Conservation (phyloP, 1,140 invertebrate genomes). For the Pseudachorutes palmiensis region DNA sequence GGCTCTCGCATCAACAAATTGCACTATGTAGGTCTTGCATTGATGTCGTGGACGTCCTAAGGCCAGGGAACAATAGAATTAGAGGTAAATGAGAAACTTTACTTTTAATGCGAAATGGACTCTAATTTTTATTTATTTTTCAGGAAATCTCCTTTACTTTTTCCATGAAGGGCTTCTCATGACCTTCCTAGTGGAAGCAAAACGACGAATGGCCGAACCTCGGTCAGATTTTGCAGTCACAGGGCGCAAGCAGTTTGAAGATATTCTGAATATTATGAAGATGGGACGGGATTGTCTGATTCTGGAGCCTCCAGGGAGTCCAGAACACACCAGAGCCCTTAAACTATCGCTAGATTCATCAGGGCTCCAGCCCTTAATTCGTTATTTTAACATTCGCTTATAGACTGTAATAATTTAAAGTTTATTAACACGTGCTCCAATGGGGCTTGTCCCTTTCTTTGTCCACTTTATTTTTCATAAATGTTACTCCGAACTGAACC, state of each 20-base stretch:
- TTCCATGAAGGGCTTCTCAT: conserved; percentile 26
- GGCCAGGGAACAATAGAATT: conserved; percentile 29
- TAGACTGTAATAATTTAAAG: not conserved
- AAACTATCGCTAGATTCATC: conserved; percentile 13
- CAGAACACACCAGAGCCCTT: conserved; percentile 10
- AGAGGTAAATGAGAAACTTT: conserved; percentile 22
- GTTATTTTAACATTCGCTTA: conserved; percentile 4
- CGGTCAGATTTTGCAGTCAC: conserved; percentile 17
- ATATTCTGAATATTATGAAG: conserved; percentile 22
- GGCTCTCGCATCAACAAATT: conserved; percentile 17
- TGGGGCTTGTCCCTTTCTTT: not conserved
- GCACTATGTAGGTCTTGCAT: conserved; percentile 23
- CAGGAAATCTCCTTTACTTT: conserved; percentile 27
- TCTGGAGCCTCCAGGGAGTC: conserved; percentile 20
- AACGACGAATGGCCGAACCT: conserved; percentile 11
- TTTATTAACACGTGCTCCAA: not conserved
- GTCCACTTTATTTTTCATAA: no score
- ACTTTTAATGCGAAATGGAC: not conserved
- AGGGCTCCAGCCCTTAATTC: conserved; percentile 3
- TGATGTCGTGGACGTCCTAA: conserved; percentile 27
- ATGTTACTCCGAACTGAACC: no score
- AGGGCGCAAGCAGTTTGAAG: conserved; percentile 24
- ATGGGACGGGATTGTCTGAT: conserved; percentile 24
- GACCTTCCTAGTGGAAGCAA: conserved; percentile 14
- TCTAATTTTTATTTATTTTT: conserved; percentile 8